Percentiles rank a stretch among this genome's conserved stretches.
These are phyloP conservation scores for Bombyx mandarina DNA, from an alignment of 1,140 invertebrate genomes.

Conservation along the genomic window DNA sequence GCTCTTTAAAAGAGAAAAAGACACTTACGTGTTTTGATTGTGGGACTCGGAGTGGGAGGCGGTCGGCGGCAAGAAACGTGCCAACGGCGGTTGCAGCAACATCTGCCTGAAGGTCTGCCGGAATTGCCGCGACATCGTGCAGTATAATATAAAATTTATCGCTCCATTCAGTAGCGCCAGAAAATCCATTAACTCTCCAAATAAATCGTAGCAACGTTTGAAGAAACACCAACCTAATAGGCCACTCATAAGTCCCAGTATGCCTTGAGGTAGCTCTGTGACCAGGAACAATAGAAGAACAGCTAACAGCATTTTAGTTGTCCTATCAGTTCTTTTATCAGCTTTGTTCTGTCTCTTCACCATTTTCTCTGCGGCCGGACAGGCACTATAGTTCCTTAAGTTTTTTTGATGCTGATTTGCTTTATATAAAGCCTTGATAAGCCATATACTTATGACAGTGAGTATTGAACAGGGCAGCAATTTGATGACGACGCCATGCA, in stretches of 20 bases:
- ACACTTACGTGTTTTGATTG: conserved; percentile 58
- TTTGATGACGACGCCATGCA: conserved; percentile 88
- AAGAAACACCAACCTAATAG: conserved; percentile 83
- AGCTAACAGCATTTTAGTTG: conserved; percentile 91
- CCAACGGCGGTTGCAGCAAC: conserved; percentile 73
- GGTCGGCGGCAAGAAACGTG: conserved; percentile 44
- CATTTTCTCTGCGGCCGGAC: conserved; percentile 60
- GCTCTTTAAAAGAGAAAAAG: neutral
- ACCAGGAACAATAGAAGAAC: conserved; percentile 88
- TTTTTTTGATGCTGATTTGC: conserved; percentile 79
- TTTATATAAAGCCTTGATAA: conserved; percentile 82
- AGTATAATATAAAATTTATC: conserved; percentile 95
- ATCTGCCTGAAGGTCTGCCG: conserved; percentile 86
- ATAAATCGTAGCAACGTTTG: conserved; percentile 79
- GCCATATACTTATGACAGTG: conserved; percentile 84
- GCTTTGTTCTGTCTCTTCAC: conserved; percentile 73
- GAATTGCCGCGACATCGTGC: conserved; percentile 94
- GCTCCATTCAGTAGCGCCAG: conserved; percentile 92
- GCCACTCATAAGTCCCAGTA: conserved; percentile 81
- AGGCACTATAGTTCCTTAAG: conserved; percentile 75
- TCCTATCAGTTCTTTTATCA: conserved; percentile 83
- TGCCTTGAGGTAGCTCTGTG: conserved; percentile 89
- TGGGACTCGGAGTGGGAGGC: conserved; percentile 52
- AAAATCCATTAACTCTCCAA: conserved; percentile 93
- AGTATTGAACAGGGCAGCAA: conserved; percentile 87